phyloP scores from a whole-genome alignment of 2,113 vertebrate species.

The Xerus inauris region DNA sequence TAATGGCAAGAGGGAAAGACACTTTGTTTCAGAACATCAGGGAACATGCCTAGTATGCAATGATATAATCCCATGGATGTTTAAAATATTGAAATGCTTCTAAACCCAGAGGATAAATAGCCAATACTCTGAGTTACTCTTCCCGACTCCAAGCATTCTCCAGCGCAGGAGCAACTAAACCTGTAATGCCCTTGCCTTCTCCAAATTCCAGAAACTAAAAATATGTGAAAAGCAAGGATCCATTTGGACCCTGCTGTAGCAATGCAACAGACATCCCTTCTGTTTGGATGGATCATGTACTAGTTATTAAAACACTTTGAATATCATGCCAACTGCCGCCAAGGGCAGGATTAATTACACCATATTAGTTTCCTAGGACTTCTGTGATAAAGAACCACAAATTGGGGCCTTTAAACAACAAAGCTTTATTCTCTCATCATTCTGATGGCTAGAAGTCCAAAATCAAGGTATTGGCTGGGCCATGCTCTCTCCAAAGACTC shows the following conservation, averaged over 20 bases:
- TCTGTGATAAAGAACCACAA: not conserved
- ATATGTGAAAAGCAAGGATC: not conserved
- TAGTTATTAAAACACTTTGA: conserved; percentile 10
- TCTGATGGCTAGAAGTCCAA: not conserved
- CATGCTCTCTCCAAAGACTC: not conserved
- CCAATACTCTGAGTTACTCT: not conserved
- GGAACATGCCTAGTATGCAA: not conserved
- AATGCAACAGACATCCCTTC: not conserved
- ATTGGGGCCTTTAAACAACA: not conserved
- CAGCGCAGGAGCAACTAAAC: not conserved
- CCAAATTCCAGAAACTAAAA: not conserved
- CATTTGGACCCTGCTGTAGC: not conserved
- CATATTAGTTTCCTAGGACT: not conserved
- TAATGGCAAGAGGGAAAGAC: not conserved
- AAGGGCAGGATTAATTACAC: not conserved
- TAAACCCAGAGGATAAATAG: not conserved
- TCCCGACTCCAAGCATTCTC: not conserved
- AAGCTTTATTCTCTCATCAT: not conserved
- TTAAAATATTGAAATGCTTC: conserved; percentile 28
- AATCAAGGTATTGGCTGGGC: not conserved
- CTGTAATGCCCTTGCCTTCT: not conserved
- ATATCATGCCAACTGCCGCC: not conserved
- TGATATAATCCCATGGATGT: not conserved
- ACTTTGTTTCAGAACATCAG: not conserved
- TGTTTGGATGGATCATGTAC: not conserved